These are phyloP conservation scores for Lasioglossum oenotherae DNA, from an alignment of 2,888 invertebrate genomes.

Conservation along the genomic window DNA sequence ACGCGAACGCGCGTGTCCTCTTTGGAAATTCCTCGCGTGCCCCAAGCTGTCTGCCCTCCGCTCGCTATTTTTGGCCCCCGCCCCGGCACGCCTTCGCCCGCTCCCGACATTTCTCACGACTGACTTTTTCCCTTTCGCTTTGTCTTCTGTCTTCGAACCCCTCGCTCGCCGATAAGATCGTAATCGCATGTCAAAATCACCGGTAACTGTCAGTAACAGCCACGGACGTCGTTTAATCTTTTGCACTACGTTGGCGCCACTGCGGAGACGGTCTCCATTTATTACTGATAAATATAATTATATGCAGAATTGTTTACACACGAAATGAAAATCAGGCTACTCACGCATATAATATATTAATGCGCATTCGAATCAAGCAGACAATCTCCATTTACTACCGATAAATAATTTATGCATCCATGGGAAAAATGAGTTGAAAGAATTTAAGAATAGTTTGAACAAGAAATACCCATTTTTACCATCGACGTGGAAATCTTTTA, in stretches of 20 bases:
- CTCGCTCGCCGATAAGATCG: not conserved
- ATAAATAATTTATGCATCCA: no score
- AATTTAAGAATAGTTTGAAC: no score
- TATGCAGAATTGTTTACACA: not conserved
- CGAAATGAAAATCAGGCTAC: no score
- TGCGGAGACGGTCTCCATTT: not conserved
- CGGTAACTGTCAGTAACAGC: not conserved
- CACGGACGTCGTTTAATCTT: no score
- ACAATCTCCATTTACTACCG: no score
- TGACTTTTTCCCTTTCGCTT: not conserved
- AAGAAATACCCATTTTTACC: no score
- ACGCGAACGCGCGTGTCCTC: slow-evolving; percentile 27
- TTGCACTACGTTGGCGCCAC: no score
- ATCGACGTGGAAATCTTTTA: no score
- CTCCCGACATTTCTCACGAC: slow-evolving; percentile 29
- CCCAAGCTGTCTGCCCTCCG: slow-evolving; percentile 16
- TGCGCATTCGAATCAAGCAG: no score
- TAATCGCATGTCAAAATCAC: not conserved
- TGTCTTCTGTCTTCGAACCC: not conserved
- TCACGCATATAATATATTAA: no score
- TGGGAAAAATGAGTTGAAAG: no score
- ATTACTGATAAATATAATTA: not conserved
- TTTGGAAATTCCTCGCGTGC: slow-evolving; percentile 47
- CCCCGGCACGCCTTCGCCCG: not conserved
- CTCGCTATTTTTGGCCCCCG: slow-evolving; percentile 36